These are phyloP conservation scores for Autographa pulchrina DNA, from an alignment of 2,888 invertebrate species.

Conservation along the genomic window DNA sequence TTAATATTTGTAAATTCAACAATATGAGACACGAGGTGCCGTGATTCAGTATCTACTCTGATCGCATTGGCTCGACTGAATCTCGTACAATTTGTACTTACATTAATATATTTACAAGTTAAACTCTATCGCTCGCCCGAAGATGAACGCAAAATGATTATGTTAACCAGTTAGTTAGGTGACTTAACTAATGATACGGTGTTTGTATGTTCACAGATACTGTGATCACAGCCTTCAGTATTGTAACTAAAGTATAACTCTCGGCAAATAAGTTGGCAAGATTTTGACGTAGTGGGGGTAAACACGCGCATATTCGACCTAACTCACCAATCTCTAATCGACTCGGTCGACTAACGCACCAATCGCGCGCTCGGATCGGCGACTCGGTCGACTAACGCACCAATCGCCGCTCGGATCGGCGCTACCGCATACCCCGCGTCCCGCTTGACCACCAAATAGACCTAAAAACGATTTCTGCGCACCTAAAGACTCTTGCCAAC, in stretches of 20 bases:
- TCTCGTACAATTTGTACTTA: conserved; percentile 59
- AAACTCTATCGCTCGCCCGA: conserved; percentile 60
- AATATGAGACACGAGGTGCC: conserved; percentile 30
- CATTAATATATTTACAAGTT: conserved; percentile 57
- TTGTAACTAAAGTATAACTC: conserved; percentile 53
- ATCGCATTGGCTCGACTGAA: conserved; percentile 63
- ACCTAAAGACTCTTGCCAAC: no score
- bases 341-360: no score
- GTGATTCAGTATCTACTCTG: conserved; percentile 20
- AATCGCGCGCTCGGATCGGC: no score
- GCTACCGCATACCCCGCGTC: no score
- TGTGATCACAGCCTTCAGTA: conserved; percentile 60
- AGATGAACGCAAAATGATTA: conserved; percentile 54
- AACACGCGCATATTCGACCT: no score
- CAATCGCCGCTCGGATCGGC: no score
- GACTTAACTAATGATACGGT: conserved; percentile 59
- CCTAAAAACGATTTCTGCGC: no score
- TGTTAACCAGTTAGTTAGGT: conserved; percentile 31
- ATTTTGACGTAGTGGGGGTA: no score
- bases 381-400: no score
- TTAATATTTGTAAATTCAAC: conserved; percentile 42
- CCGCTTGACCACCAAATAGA: no score
- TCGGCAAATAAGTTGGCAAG: no score
- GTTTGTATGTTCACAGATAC: conserved; percentile 57
- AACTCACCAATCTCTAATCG: no score